phyloP scores from a whole-genome alignment of 2,113 vertebrate genomes.

The Cettia cetti region DNA sequence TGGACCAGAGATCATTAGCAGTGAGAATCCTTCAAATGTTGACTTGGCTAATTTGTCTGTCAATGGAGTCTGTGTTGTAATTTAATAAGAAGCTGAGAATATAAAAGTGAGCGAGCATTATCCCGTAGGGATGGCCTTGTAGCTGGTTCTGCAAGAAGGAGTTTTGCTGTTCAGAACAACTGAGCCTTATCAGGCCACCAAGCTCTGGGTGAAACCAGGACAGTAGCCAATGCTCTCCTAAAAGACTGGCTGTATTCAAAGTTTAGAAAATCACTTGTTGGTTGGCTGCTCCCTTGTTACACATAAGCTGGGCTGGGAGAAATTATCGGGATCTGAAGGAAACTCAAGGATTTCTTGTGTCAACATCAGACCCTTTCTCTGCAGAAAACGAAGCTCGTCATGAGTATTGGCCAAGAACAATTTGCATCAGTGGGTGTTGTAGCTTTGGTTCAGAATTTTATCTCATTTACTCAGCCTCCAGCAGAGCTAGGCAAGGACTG shows the following conservation, averaged over 20 bases:
- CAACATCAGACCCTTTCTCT: background rate
- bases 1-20: slow-evolving; percentile 48
- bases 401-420: slow-evolving; percentile 32
- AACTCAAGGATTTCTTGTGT: background rate
- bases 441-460: slow-evolving; percentile 46
- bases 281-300: background rate
- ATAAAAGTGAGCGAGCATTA: background rate
- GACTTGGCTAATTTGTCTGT: slow-evolving; percentile 58
- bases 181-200: background rate
- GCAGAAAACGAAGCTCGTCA: slow-evolving; percentile 12
- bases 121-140: background rate
- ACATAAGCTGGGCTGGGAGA: background rate
- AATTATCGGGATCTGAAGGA: background rate
- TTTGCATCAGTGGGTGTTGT: slow-evolving; percentile 41
- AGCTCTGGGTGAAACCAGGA: background rate
- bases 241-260: background rate
- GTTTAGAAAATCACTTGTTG: background rate
- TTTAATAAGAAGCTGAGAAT: background rate
- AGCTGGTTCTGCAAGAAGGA: background rate
- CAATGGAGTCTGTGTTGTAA: background rate
- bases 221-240: background rate
- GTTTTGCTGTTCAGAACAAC: background rate
- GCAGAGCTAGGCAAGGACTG: slow-evolving; percentile 4
- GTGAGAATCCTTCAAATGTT: slow-evolving; percentile 29
- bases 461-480: slow-evolving; percentile 51